Percentiles rank a stretch among this genome's conserved stretches.
These are phyloP conservation scores for Amiota communis DNA, from an alignment of 2,888 invertebrate species.

Conservation along the genomic window DNA sequence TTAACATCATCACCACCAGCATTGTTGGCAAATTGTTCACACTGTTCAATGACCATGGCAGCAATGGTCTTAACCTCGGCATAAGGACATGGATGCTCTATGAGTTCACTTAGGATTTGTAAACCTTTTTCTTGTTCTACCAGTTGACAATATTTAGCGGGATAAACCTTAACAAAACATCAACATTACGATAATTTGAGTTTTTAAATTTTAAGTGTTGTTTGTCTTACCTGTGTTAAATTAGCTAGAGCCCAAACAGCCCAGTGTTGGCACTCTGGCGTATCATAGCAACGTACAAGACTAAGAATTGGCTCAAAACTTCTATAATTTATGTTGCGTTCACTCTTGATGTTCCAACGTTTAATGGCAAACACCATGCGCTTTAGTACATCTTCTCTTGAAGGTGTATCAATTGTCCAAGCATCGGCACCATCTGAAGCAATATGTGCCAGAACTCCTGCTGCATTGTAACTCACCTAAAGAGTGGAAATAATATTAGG, in stretches of 20 bases:
- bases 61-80: constrained; percentile 81
- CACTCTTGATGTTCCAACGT: constrained; percentile 89
- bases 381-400: constrained; percentile 81
- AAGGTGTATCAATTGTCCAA: constrained; percentile 85
- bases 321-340: constrained; percentile 96
- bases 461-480: constrained; percentile 94
- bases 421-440: constrained; percentile 90
- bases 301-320: constrained; percentile 95
- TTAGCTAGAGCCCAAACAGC: constrained; percentile 98
- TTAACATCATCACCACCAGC: no score
- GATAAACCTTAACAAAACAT: constrained; percentile 75
- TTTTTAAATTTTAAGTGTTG: background rate
- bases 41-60: constrained; percentile 79
- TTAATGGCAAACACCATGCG: constrained; percentile 88
- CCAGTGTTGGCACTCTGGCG: constrained; percentile 96
- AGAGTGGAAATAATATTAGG: background rate
- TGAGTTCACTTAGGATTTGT: constrained; percentile 79
- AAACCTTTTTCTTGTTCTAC: constrained; percentile 91
- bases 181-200: no score
- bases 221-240: constrained; percentile 79
- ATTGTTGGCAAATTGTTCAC: constrained; percentile 60
- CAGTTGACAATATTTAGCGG: constrained; percentile 92
- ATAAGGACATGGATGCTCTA: constrained; percentile 79
- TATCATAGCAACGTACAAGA: constrained; percentile 86
- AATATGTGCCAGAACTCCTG: constrained; percentile 95